phyloP scores from a whole-genome alignment of 2,113 vertebrate genomes.

The Entelurus aequoreus region DNA sequence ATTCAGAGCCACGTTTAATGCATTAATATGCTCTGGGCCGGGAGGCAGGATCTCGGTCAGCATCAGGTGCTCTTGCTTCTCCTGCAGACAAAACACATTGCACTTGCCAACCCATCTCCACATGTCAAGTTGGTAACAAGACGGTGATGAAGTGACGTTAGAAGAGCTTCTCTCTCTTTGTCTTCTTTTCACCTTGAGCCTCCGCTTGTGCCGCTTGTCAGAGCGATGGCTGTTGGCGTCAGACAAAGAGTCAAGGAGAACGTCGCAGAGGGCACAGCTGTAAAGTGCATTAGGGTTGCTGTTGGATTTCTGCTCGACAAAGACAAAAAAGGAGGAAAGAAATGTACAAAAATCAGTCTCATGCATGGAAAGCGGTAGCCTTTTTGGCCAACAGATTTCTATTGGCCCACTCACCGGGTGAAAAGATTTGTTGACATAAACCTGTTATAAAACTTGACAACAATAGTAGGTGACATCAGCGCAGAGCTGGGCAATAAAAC shows the following conservation, averaged over 20 bases:
- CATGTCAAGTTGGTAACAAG: neutral
- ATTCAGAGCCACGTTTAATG: conserved; percentile 75
- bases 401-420: too few species aligned
- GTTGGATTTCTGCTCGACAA: conserved; percentile 71
- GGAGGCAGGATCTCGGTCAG: conserved; percentile 82
- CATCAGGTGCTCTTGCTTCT: conserved; percentile 81
- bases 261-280: conserved; percentile 80
- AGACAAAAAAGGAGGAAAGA: neutral
- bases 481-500: too few species aligned
- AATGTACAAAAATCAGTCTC: too few species aligned
- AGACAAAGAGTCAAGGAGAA: conserved; percentile 79
- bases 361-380: too few species aligned
- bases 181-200: conserved; percentile 71
- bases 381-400: too few species aligned
- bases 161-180: neutral
- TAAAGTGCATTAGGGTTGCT: conserved; percentile 79
- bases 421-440: too few species aligned
- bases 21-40: conserved; percentile 73
- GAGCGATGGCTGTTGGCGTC: conserved; percentile 85
- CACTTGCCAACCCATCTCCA: neutral
- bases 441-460: too few species aligned
- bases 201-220: conserved; percentile 89
- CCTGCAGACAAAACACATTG: conserved; percentile 64
- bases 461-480: too few species aligned
- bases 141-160: neutral